Evolutionary conservation across 2,113 vertebrate genomes (phyloP), one percentile per base, ranked within the genome.

Genomic region (Pampusana beccarii): DNA sequence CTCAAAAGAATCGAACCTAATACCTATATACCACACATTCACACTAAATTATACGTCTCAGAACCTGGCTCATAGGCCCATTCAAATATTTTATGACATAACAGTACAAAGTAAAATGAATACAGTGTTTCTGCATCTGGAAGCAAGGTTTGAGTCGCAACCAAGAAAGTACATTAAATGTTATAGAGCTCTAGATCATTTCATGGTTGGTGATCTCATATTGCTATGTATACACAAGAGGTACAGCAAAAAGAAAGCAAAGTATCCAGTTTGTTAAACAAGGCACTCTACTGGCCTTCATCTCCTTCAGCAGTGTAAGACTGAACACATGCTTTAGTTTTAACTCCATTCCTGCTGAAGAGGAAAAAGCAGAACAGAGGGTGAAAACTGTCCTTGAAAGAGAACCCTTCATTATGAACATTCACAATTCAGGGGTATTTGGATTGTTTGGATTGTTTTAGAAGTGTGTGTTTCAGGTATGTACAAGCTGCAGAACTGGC

Each of bases 21-120:
- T 38, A 42, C 16, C 5, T 42, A 5, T 19, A 36, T 26, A 5
- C 5, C 66, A 21, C 19, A 34, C 0, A 2, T n/a, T 23, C 50
- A 72, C 13, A 15, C 16, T 64, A 56, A 44, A 53, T 61, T 34
- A 0, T 82, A 34, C 3, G 9, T 16, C 11, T 65, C 29, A 67
- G 10, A 26, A 71, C 13, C 13, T 46, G 19, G 13, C 40, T 85
- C 25, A 16, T 36, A 73, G 5, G 23, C 42, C 7, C 11, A 4
- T 16, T 74, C n/a, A 7, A 67, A 66, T 10, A 12, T 62, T 90
- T 94, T 66, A 36, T 51, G n/a, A 53, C 6, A 8, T 26, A 28
- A 33, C 6, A 6, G 3, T 40, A 64, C 14, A 70, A 58, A 13
- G 31, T 25, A 60, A 75, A 94, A 83, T 48, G 9, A 70, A 19